These are phyloP conservation scores for Gasteruption jaculator DNA, from an alignment of 2,888 invertebrate genomes.

Conservation along the genomic window DNA sequence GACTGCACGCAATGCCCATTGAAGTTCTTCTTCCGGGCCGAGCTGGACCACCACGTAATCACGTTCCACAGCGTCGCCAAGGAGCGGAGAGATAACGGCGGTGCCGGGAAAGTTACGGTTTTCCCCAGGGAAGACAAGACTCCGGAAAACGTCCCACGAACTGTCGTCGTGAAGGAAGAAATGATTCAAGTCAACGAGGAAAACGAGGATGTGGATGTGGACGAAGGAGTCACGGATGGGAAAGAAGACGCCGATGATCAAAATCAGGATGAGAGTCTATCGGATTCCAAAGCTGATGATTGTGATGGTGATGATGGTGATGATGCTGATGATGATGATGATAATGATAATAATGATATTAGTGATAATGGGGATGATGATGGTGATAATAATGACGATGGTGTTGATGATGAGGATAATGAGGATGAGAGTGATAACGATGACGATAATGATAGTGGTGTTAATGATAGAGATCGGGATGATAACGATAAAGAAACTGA, in stretches of 20 bases:
- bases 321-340: too few relatives aligned
- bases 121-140: slow-evolving; percentile 17
- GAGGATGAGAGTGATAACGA: too few relatives aligned
- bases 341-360: too few relatives aligned
- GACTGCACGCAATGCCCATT: slow-evolving; percentile 79
- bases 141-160: slow-evolving; percentile 13
- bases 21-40: slow-evolving; percentile 87
- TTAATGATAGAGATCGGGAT: slow-evolving; percentile 2
- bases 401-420: too few relatives aligned
- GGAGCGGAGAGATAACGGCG: too few relatives aligned
- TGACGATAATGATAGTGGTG: slow-evolving; percentile 9
- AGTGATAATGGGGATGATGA: neutral
- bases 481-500: too few relatives aligned
- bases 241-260: slow-evolving; percentile 32
- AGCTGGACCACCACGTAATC: slow-evolving; percentile 76
- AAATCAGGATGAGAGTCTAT: slow-evolving; percentile 17
- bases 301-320: too few relatives aligned
- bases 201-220: slow-evolving; percentile 17
- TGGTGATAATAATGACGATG: slow-evolving; percentile 1
- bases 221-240: slow-evolving; percentile 17
- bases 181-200: slow-evolving; percentile 24
- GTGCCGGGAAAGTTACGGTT: too few relatives aligned
- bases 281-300: neutral
- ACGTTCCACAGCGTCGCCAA: slow-evolving; percentile 29
- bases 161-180: slow-evolving; percentile 36